A percentile compares a stretch with the other conserved stretches of the same genome.
Evolutionary conservation across 2,888 invertebrate species (phyloP).

Genomic region (Tenthredo scrophulariae): DNA sequence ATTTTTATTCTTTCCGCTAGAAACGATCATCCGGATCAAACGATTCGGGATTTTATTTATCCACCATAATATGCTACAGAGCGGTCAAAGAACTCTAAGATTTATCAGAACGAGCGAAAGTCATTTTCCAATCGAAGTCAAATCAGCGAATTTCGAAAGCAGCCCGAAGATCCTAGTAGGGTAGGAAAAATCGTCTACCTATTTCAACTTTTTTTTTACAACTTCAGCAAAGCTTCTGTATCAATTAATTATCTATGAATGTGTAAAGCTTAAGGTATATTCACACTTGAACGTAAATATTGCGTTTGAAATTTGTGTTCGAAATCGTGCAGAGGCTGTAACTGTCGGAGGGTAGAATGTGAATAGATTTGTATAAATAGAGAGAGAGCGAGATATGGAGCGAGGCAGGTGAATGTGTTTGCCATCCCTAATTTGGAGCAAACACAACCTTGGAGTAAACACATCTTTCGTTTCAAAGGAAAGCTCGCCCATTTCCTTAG

Average conservation of each 20-base stretch:
- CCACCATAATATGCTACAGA: too few species aligned
- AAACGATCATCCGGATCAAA: too few species aligned
- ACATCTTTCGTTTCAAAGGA: slow-evolving; percentile 40
- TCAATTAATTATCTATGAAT: too few species aligned
- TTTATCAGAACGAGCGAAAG: too few species aligned
- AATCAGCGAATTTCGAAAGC: too few species aligned
- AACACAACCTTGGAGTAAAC: slow-evolving; percentile 45
- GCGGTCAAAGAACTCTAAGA: too few species aligned
- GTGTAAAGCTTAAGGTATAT: neutral
- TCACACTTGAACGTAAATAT: slow-evolving; percentile 21
- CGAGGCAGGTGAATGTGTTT: slow-evolving; percentile 14
- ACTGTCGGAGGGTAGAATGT: neutral
- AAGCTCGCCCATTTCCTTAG: slow-evolving; percentile 32
- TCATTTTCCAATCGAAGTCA: too few species aligned
- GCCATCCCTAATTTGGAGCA: slow-evolving; percentile 40
- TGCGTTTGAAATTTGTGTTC: neutral
- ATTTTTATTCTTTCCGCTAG: neutral
- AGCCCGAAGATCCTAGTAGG: too few species aligned
- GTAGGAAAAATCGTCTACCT: too few species aligned
- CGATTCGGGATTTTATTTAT: too few species aligned
- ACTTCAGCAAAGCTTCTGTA: too few species aligned
- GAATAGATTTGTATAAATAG: slow-evolving; percentile 49
- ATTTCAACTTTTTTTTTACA: too few species aligned
- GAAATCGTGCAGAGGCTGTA: neutral
- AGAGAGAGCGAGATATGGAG: neutral